Conservation (phyloP, 1,140 invertebrate species). For the Drosophila pseudoobscura region DNA sequence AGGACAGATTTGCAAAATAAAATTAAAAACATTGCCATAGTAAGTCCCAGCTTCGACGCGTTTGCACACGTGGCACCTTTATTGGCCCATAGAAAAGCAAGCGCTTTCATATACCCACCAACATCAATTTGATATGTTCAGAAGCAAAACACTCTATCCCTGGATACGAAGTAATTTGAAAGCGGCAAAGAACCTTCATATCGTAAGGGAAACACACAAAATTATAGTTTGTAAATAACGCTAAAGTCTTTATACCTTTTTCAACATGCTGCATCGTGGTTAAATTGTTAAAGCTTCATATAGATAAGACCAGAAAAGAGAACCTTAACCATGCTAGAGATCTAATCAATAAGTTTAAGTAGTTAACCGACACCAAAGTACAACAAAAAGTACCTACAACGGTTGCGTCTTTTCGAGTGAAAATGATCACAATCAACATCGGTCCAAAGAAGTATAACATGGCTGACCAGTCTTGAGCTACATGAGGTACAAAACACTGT, state of each 20-base stretch:
- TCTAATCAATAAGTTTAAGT: not conserved
- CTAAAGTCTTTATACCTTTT: conserved; percentile 87
- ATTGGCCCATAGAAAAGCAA: conserved; percentile 26
- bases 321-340: too few relatives aligned
- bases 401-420: conserved; percentile 58
- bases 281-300: not conserved
- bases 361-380: conserved; percentile 14
- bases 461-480: conserved; percentile 69
- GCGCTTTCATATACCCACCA: not conserved
- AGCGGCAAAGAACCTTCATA: conserved; percentile 24
- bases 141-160: conserved; percentile 48
- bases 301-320: not conserved
- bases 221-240: not conserved
- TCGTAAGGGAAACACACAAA: conserved; percentile 3
- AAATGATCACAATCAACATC: conserved; percentile 87
- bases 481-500: not conserved
- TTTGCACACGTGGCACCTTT: conserved; percentile 58
- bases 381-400: conserved; percentile 39
- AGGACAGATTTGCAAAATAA: conserved; percentile 37
- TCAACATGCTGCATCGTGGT: conserved; percentile 90
- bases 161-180: conserved; percentile 60
- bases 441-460: conserved; percentile 90
- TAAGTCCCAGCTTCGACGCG: conserved; percentile 7
- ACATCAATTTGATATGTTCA: conserved; percentile 60
- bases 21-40: conserved; percentile 28